A percentile compares a stretch with the other conserved stretches of the same genome.
Evolutionary conservation across 2,797 vertebrate genomes (phyloP).

Genomic region (Poeciliopsis gracilis): DNA sequence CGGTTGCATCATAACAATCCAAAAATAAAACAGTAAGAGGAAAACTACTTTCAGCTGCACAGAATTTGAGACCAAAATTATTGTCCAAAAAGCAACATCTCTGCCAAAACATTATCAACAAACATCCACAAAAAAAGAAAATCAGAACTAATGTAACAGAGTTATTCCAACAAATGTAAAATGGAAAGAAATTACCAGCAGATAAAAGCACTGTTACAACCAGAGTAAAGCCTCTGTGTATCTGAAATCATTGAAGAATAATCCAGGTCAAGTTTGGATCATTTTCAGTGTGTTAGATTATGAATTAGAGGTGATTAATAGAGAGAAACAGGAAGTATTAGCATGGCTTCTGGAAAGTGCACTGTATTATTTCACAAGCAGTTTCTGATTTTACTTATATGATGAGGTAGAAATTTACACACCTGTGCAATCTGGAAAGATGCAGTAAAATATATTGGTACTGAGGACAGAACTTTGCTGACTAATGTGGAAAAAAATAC

Average conservation of each 20-base stretch:
- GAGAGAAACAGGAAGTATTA: neutral
- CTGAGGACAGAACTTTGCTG: neutral
- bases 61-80: neutral
- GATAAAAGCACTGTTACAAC: neutral
- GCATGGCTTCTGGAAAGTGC: neutral
- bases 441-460: neutral
- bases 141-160: neutral
- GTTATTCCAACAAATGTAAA: neutral
- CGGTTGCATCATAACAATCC: neutral
- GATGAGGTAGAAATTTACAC: neutral
- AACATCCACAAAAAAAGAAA: neutral
- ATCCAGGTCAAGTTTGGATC: neutral
- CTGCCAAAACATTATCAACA: neutral
- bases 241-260: neutral
- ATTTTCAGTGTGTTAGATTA: neutral
- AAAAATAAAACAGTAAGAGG: neutral
- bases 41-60: neutral
- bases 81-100: neutral
- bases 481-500: neutral
- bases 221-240: neutral
- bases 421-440: neutral
- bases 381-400: neutral
- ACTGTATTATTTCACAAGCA: neutral
- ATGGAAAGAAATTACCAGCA: neutral
- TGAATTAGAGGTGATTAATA: neutral